A percentile compares a stretch with the other conserved stretches of the same genome.
phyloP scores from a whole-genome alignment of 2,113 vertebrate species.

The Prionailurus bengalensis region DNA sequence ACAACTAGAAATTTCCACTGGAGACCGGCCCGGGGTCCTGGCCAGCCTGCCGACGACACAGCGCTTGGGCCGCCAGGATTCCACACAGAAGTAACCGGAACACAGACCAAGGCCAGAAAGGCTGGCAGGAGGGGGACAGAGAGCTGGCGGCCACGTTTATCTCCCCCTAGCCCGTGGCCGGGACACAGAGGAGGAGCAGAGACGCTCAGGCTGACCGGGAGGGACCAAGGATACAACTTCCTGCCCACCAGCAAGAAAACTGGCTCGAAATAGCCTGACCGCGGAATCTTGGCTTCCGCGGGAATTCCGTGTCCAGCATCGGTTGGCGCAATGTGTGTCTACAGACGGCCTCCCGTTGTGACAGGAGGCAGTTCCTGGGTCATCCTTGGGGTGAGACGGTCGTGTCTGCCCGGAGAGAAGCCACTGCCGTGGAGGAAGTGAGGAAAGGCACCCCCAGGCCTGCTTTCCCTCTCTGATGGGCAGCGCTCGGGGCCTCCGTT shows the following conservation, averaged over 20 bases:
- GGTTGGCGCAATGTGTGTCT: rapidly evolving
- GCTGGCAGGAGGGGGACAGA: too few relatives aligned
- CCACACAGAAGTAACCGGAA: not conserved
- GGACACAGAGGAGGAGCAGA: not conserved
- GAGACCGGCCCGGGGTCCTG: not conserved
- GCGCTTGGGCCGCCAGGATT: too few relatives aligned
- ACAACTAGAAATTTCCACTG: not conserved
- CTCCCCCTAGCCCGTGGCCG: not conserved
- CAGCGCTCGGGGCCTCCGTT: rapidly evolving
- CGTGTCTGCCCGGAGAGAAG: not conserved
- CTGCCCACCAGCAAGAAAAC: not conserved
- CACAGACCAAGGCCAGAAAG: not conserved
- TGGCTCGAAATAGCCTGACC: not conserved
- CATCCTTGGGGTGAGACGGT: not conserved
- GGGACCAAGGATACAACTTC: not conserved
- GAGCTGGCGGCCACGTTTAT: not conserved
- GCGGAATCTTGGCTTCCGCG: too few relatives aligned
- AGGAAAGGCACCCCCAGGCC: rapidly evolving
- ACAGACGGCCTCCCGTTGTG: not conserved
- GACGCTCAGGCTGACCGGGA: not conserved
- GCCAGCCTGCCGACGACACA: not conserved
- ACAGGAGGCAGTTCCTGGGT: not conserved
- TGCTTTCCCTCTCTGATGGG: rapidly evolving
- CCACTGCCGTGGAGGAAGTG: not conserved
- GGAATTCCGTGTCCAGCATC: not conserved